Evolutionary conservation across 2,888 invertebrate genomes (phyloP).

Genomic region (Choreutis nemorana): DNA sequence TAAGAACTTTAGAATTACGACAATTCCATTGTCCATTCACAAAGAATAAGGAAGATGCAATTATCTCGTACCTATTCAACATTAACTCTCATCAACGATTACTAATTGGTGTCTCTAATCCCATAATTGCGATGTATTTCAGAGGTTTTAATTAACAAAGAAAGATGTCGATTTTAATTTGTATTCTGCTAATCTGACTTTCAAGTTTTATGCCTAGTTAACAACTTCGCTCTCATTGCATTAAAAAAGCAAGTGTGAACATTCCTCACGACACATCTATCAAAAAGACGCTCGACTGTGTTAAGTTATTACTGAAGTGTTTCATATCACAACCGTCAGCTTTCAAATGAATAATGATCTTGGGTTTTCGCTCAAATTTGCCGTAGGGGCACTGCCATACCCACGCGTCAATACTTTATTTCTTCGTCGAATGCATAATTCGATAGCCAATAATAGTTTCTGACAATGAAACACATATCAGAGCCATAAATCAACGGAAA

Average conservation of each 20-base stretch:
- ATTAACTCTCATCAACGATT: no score
- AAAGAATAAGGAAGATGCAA: no score
- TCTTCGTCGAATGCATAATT: constrained; percentile 16
- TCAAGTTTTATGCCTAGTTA: no score
- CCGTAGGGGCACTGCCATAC: constrained; percentile 32
- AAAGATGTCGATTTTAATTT: no score
- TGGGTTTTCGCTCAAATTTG: constrained; percentile 38
- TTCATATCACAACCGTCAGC: constrained; percentile 52
- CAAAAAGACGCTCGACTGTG: constrained; percentile 31
- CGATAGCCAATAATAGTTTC: constrained; percentile 5
- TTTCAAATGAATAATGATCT: constrained; percentile 48
- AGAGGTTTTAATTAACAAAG: no score
- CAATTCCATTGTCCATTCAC: no score
- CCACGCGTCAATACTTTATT: constrained; percentile 27
- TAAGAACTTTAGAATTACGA: no score
- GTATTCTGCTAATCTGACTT: no score
- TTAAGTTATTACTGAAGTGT: constrained; percentile 48
- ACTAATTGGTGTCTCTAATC: no score
- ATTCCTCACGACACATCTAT: constrained; percentile 29
- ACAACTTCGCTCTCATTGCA: background rate
- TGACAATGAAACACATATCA: background rate
- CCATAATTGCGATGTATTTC: no score
- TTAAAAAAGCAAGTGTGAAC: constrained; percentile 28
- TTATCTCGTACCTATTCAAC: no score
- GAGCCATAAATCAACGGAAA: background rate